Percentiles rank a stretch among this genome's conserved stretches.
phyloP scores from a whole-genome alignment of 64 coral and sea anemone genomes.

The Astreopora myriophthalma region DNA sequence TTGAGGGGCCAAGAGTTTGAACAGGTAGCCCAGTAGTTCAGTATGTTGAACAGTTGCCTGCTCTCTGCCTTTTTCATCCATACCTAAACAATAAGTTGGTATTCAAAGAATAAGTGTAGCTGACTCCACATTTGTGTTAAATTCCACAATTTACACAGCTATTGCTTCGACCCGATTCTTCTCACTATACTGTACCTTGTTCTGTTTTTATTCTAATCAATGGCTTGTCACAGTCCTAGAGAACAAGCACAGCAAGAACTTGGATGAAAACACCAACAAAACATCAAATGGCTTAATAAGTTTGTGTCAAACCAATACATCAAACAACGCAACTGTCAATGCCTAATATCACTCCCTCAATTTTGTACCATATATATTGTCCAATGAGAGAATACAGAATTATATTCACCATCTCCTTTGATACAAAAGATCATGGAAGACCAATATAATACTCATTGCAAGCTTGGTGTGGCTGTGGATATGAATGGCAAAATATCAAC shows the following conservation, averaged over 20 bases:
- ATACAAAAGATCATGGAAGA: too few relatives aligned
- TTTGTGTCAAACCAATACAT: too few relatives aligned
- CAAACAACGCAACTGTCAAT: too few relatives aligned
- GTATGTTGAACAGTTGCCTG: background rate
- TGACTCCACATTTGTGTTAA: too few relatives aligned
- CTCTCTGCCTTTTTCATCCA: background rate
- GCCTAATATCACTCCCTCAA: too few relatives aligned
- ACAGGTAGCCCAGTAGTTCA: conserved; percentile 38
- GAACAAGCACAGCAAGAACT: background rate
- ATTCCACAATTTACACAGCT: too few relatives aligned
- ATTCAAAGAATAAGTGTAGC: background rate
- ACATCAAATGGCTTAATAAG: too few relatives aligned
- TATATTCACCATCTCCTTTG: too few relatives aligned
- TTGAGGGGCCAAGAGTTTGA: conserved; percentile 38
- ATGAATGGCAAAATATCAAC: background rate
- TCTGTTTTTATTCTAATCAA: background rate
- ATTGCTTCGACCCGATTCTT: background rate
- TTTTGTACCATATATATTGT: too few relatives aligned
- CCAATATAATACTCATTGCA: too few relatives aligned
- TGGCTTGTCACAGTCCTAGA: background rate
- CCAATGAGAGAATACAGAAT: too few relatives aligned
- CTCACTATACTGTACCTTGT: background rate
- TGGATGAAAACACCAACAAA: background rate
- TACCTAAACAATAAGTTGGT: background rate
- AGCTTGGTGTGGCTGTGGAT: too few relatives aligned